A percentile compares a stretch with the other conserved stretches of the same genome.
These are phyloP conservation scores for Typhlichthys eigenmanni DNA, from an alignment of 2,797 vertebrate species.

Conservation along the genomic window DNA sequence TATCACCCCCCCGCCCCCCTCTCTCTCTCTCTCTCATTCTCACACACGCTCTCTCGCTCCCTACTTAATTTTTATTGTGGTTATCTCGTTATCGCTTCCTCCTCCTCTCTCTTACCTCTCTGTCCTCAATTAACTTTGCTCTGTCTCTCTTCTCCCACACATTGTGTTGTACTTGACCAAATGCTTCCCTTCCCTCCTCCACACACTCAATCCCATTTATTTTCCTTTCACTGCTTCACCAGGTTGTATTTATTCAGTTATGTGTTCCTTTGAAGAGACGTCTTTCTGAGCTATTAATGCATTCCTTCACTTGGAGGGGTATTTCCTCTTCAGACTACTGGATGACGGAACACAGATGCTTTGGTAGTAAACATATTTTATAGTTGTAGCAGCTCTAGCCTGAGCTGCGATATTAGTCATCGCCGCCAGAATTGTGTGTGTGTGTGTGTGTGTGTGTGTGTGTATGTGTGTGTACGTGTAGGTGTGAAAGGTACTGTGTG, in stretches of 20 bases:
- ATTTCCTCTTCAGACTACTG: conserved; percentile 36
- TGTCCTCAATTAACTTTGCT: too few species aligned
- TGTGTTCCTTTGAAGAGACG: conserved; percentile 57
- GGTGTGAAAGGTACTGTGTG: conserved; percentile 4
- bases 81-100: not conserved
- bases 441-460: not conserved
- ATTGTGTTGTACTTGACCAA: too few species aligned
- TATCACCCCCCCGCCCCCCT: not conserved
- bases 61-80: not conserved
- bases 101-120: not conserved
- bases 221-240: conserved; percentile 25
- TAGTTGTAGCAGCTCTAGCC: conserved; percentile 19
- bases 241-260: conserved; percentile 53
- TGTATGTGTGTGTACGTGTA: too few species aligned
- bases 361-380: conserved; percentile 43
- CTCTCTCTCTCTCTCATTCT: conserved; percentile 3
- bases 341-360: conserved; percentile 40
- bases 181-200: too few species aligned
- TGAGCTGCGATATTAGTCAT: conserved; percentile 16
- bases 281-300: conserved; percentile 38
- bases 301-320: conserved; percentile 52
- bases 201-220: too few species aligned
- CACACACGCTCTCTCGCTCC: not conserved
- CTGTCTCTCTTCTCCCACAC: too few species aligned
- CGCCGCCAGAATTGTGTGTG: not conserved